Base-by-base conservation (phyloP, 2,797 vertebrate genomes). In the Peromyscus eremicus region DNA sequence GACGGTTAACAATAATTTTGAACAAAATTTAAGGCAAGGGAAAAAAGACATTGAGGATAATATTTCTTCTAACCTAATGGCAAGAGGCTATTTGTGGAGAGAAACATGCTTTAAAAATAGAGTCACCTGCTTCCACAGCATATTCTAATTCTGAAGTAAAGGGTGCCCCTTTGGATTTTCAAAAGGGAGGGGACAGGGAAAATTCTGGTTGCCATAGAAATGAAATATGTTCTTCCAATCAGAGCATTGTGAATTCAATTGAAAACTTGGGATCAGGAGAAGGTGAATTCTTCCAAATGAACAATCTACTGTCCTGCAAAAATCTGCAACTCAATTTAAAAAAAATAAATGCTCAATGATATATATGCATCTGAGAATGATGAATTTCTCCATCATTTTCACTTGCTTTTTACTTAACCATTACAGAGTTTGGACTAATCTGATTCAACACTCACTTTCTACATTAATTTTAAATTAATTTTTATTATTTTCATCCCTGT, bases 31-130 rank as follows among this genome's bases (percentile, higher is more conserved):
- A 83, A 90, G 57, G 49, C 88, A 75, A 80, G 14, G 14, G 46
- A 60, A 27, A 27, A 3, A 32, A 34, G 29, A 87, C 4, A 6
- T 34, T 81, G 17, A 68, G 17, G 68, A 75, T 32, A 60, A 29
- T 43, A 75, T 93, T 95, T 95, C 75, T 81, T 75, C 60, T 95
- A 19, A 89, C 37, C 43, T 75, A 43, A 64, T 85, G 83, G 40
- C 43, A 84, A 83, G 43, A 94, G 43, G 92, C 87, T 46, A 66
- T 82, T 93, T 89, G 11, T 62, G 19, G 43, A 94, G n/a, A 68
- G 89, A 95, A 94, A 57, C 25, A 10, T 75, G 13, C 82, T 93
- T 96, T 95, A 92, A 92, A 97, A 95, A 96, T 95, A 93, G 25
- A 95, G 34, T 92, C 62, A 80, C 88, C 60, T 93, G 40, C 82